Evolutionary conservation across 1,140 invertebrate species (phyloP).

Genomic region (Brachionus paranguensis): DNA sequence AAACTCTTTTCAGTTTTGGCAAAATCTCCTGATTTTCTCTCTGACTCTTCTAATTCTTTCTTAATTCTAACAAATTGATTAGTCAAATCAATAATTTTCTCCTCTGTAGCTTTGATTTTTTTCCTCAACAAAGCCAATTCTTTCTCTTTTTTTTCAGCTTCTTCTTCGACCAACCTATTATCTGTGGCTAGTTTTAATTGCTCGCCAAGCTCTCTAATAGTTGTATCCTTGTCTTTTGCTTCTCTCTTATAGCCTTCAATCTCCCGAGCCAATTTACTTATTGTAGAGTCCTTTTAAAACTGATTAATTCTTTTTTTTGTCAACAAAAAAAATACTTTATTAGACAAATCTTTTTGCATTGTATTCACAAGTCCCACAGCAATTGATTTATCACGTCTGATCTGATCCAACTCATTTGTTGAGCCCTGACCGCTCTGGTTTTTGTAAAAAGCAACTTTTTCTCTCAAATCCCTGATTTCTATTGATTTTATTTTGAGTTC

Average conservation of each 20-base stretch:
- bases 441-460: constrained; percentile 29
- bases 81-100: constrained; percentile 15
- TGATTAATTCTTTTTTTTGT: background rate
- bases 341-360: constrained; percentile 55
- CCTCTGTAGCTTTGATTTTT: constrained; percentile 9
- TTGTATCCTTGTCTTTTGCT: constrained; percentile 48
- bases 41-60: constrained; percentile 18
- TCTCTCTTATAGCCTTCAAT: constrained; percentile 53
- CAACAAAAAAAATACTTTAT: constrained; percentile 43
- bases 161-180: constrained; percentile 44
- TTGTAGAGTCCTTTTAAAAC: constrained; percentile 49
- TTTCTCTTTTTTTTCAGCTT: constrained; percentile 50
- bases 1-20: constrained; percentile 44
- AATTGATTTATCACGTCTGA: constrained; percentile 55
- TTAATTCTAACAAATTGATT: background rate
- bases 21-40: background rate
- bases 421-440: background rate
- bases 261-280: constrained; percentile 52
- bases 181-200: constrained; percentile 39
- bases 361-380: constrained; percentile 54
- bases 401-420: constrained; percentile 48
- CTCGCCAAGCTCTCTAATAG: constrained; percentile 8
- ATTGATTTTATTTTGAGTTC: background rate
- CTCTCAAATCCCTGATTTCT: constrained; percentile 9
- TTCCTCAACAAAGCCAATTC: constrained; percentile 50